Evolutionary conservation across 2,797 vertebrate genomes (phyloP), one percentile per base, ranked within the genome.

Genomic region (Sebastes taczanowskii): DNA sequence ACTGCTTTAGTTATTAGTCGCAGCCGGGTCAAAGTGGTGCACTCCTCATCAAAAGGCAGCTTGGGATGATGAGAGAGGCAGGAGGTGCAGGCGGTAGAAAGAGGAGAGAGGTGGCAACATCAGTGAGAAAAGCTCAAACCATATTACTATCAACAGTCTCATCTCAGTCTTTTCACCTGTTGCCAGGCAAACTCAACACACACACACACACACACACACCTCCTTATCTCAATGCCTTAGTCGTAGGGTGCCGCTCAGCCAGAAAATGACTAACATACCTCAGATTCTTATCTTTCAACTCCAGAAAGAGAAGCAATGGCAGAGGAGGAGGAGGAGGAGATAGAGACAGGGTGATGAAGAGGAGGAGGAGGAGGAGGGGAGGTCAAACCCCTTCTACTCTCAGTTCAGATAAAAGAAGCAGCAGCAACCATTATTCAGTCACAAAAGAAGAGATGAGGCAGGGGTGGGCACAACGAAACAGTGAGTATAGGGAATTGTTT

Each of bases 161-260:
- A 83, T 89, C 79, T 82, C 62, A 20, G 77, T 78, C 73, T 84
- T 88, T 91, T 74, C 85, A 92, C 89, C 89, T 90, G 93, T 94
- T 95, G 90, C 93, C 86, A 90, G 82, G n/a, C n/a, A n/a, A n/a
- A n/a, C n/a, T n/a, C n/a, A n/a, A 27, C 25, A 27, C 25, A 27
- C 25, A 27, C 27, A 27, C 27, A 27, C 27, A 27, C 27, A 27
- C 27, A 27, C 27, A 27, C 27, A 27, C 25, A 27, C 25, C 59
- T 65, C 71, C 71, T 82, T 59, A 76, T 81, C 10, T 32, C 46
- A 11, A 74, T 61, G 62, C 73, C 69, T 79, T 66, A 42, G 78
- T 56, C 5, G 52, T 74, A 68, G 56, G 66, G 78, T 29, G 76
- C 71, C 2, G n/a, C 79, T 81, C 35, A 9, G 81, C 83, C 78